Percentiles rank a stretch among this genome's conserved stretches.
phyloP scores from a whole-genome alignment of 2,888 invertebrate genomes.

The Caenorhabditis sulstoni region DNA sequence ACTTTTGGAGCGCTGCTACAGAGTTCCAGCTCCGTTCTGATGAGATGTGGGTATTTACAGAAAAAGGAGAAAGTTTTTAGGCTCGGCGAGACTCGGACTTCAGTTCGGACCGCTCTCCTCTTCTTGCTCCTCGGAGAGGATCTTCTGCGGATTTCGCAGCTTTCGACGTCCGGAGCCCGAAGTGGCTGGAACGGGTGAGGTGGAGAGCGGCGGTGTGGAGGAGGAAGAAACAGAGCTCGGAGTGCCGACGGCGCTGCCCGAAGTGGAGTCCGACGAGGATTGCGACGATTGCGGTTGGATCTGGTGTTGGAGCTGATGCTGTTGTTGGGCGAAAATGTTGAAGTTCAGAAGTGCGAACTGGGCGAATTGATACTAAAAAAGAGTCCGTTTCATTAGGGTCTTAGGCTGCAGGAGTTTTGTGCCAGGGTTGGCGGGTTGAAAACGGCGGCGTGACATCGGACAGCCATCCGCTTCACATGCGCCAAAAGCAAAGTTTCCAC shows the following conservation, averaged over 20 bases:
- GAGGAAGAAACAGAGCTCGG: constrained; percentile 1
- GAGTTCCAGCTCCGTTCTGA: too few relatives aligned
- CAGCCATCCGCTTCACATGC: too few relatives aligned
- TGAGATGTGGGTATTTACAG: constrained; percentile 7
- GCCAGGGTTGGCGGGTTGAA: too few relatives aligned
- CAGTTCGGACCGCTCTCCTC: not conserved
- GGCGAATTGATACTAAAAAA: constrained; percentile 16
- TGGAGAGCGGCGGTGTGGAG: constrained; percentile 9
- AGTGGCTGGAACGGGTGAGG: constrained; percentile 2
- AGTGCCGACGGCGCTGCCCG: constrained; percentile 21
- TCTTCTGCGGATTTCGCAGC: constrained; percentile 37
- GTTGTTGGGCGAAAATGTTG: not conserved
- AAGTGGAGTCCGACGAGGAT: constrained; percentile 2
- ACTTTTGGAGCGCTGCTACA: too few relatives aligned
- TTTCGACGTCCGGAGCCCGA: constrained; percentile 45
- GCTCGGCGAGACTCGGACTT: too few relatives aligned
- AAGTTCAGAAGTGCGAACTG: constrained; percentile 20
- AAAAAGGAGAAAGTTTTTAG: not conserved
- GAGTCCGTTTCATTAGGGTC: too few relatives aligned
- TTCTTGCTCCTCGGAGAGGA: not conserved
- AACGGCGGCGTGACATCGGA: too few relatives aligned
- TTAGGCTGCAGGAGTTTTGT: too few relatives aligned
- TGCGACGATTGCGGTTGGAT: not conserved
- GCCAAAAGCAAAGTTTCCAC: too few relatives aligned
- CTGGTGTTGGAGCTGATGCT: constrained; percentile 2